Conservation (phyloP, 2,888 invertebrate genomes). For the Luperina testacea region DNA sequence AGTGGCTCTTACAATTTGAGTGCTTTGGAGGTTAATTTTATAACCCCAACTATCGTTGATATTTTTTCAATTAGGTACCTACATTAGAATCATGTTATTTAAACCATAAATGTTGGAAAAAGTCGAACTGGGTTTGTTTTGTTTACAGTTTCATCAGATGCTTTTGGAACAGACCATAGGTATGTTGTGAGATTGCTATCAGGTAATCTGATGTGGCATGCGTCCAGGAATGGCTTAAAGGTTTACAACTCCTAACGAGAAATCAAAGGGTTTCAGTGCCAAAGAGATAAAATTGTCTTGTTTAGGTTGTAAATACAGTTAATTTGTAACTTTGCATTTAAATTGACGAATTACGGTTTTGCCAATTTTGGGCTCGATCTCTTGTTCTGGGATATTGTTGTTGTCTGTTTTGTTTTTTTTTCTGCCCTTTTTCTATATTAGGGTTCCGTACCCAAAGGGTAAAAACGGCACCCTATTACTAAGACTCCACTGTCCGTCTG, state of each 20-base stretch:
- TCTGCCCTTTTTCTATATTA: too few relatives aligned
- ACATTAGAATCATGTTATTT: not conserved
- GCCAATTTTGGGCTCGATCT: too few relatives aligned
- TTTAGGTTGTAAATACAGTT: not conserved
- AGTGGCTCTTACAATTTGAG: not conserved
- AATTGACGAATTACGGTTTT: not conserved
- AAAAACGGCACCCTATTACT: too few relatives aligned
- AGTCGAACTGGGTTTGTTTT: not conserved
- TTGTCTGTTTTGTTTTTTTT: not conserved
- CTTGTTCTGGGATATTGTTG: not conserved
- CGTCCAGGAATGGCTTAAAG: conserved; percentile 18
- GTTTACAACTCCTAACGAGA: conserved; percentile 7
- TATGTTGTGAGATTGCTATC: not conserved
- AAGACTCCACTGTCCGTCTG: too few relatives aligned
- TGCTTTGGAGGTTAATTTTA: not conserved
- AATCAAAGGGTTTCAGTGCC: conserved; percentile 18
- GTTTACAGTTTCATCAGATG: too few relatives aligned
- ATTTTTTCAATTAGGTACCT: not conserved
- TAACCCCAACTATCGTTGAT: not conserved
- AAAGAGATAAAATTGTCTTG: not conserved
- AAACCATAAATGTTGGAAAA: not conserved
- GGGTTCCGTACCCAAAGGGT: too few relatives aligned
- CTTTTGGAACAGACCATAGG: not conserved
- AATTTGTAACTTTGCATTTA: not conserved
- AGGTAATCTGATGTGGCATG: conserved; percentile 37